Base-by-base conservation (phyloP, 2,797 vertebrate genomes). In the Sphenopsis melanotis region DNA sequence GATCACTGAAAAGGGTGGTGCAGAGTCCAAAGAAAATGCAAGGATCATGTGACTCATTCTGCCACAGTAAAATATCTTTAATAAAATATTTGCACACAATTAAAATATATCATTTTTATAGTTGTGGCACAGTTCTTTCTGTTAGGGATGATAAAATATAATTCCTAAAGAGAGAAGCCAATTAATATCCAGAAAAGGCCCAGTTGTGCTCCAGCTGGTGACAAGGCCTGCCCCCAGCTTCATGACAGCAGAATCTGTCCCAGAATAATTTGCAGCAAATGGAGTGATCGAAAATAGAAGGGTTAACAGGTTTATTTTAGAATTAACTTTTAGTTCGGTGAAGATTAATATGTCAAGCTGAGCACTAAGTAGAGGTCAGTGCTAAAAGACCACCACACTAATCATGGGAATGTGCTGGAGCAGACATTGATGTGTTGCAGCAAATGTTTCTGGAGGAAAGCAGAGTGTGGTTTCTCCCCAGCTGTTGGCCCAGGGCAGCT, bases 271-370 rank as follows among this genome's bases (percentile, higher is more conserved):
- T 92, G 70, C 59, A 94, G 68, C 59, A 91, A 93, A 87, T 50
- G 24, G 61, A 93, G 39, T 7, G 6, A 92, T 41, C 0, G 0
- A 91, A 96, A 96, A 94, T 57, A 69, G 39, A 94, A 68, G 64
- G 32, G 77, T 87, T 97, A 96, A 90, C 77, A 70, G 93, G 75
- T 87, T 95, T 96, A 85, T 95, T 95, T 94, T 87, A 94, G 92
- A 97, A 94, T 94, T 95, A 95, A 96, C 86, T 96, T 97, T 84
- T 84, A 81, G 82, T 87, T 94, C 1, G 0, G 61, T 0, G 1
- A 94, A 95, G 94, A 95, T 90, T 94, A 94, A 92, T 93, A 87
- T 56, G 84, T 95, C 93, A 94, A 72, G 49, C 70, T 89, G 71
- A 91, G 93, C 77, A 74, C 65, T 94, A 83, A 94, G 84, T 87